Base-by-base conservation (phyloP, 2,113 vertebrate species). In the Pterophyllum scalare region DNA sequence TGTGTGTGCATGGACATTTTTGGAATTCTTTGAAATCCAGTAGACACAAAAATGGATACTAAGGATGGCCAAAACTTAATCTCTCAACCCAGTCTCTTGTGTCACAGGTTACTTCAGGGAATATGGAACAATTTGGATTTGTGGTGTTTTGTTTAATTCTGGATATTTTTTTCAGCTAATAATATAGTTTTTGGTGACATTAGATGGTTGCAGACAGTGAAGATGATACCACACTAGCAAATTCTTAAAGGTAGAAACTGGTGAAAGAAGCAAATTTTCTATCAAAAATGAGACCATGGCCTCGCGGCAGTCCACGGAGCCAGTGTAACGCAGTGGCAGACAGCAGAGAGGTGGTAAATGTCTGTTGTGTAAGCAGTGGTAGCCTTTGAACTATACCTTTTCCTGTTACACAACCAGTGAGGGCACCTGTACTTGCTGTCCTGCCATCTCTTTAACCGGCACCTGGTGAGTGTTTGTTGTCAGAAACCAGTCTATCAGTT, bases 401-500 rank as follows among this genome's bases (percentile, higher is more conserved):
- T 87, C 85, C 65, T 87, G 89, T 90, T 91, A 83, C 76, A 83
- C 85, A 91, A 92, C 81, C 81, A 82, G 75, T 52, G 70, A 62
- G 81, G 81, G 74, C 79, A 81, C 87, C 89, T 92, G 82, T 89
- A 59, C 75, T 85, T 35, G 17, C 77, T 60, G 24, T 61, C 74
- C 86, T 57, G 52, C 84, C 83, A 72, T 87, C 90, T 88, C 80
- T 89, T 91, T 90, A 90, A 92, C 89, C 85, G 11, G 56, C 9
- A 38, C 82, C 83, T 33, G 58, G 75, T 61, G 77, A 85, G 88
- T 85, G 86, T 91, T 86, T 90, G 89, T 88, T 90, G 89, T 90
- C 84, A 89, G 86, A 80, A 89, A 83, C 57, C 80, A 60, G 77
- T 87, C 87, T 92, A 90, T 91, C 91, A 84, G 89, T 85, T 92